Conservation (phyloP, 64 coral and sea anemone species). For the Porites australiensis region DNA sequence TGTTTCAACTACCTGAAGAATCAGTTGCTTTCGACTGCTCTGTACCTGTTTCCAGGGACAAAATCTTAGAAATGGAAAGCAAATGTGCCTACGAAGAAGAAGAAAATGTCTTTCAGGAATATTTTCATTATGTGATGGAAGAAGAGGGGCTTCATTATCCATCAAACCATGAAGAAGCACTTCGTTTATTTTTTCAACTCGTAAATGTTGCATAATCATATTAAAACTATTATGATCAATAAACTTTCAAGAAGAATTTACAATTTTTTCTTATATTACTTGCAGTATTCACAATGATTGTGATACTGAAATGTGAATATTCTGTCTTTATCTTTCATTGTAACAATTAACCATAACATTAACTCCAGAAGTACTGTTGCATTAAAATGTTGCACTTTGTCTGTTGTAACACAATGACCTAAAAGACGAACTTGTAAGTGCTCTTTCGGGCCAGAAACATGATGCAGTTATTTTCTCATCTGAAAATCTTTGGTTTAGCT, state of each 20-base stretch:
- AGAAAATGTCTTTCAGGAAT: constrained; percentile 62
- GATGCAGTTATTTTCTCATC: constrained; percentile 49
- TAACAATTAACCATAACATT: not conserved
- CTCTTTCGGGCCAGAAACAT: too few species aligned
- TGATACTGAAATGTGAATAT: too few species aligned
- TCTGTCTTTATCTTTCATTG: too few species aligned
- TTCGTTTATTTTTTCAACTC: constrained; percentile 36
- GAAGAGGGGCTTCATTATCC: constrained; percentile 25
- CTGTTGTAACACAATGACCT: not conserved
- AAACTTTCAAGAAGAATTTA: not conserved
- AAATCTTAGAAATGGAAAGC: constrained; percentile 19
- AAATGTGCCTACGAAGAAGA: constrained; percentile 15
- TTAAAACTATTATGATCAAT: not conserved
- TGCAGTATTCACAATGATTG: too few species aligned
- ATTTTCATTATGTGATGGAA: constrained; percentile 59
- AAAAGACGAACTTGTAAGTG: constrained; percentile 11
- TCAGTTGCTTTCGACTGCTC: constrained; percentile 58
- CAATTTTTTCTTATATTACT: too few species aligned
- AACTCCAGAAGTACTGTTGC: constrained; percentile 3
- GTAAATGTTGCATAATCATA: constrained; percentile 18
- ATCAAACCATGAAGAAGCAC: constrained; percentile 48
- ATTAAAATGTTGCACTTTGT: constrained; percentile 10
- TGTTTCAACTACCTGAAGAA: constrained; percentile 43
- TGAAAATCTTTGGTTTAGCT: not conserved
- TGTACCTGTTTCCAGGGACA: constrained; percentile 29